A percentile compares a stretch with the other conserved stretches of the same genome.
Conservation (phyloP, 2,113 vertebrate genomes). For the Xiphophorus hellerii region DNA sequence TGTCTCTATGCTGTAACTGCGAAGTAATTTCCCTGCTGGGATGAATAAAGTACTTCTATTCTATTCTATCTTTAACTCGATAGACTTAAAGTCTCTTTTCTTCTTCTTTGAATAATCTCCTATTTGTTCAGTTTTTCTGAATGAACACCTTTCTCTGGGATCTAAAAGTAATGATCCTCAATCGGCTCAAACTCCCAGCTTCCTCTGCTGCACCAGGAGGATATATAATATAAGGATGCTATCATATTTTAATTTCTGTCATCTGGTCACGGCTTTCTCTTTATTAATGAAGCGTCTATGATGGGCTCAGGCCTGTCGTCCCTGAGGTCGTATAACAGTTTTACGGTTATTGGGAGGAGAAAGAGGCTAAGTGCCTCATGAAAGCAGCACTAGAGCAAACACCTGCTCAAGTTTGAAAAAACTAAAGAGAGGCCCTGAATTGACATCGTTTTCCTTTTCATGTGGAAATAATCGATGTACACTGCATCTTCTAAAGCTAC, state of each 20-base stretch:
- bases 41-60: no score
- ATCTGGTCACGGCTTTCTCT: conserved; percentile 26
- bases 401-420: conserved; percentile 47
- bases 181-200: conserved; percentile 49
- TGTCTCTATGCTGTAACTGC: no score
- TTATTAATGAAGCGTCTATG: conserved; percentile 73
- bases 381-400: conserved; percentile 75
- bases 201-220: conserved; percentile 17
- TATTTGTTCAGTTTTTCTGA: no score
- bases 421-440: background rate
- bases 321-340: conserved; percentile 62
- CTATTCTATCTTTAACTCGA: conserved; percentile 12
- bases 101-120: conserved; percentile 23
- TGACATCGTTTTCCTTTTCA: conserved; percentile 10
- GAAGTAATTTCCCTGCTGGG: no score
- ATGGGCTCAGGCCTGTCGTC: conserved; percentile 54
- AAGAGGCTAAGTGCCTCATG: conserved; percentile 67
- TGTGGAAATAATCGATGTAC: conserved; percentile 48
- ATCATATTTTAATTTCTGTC: conserved; percentile 53
- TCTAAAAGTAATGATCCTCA: conserved; percentile 27
- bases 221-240: background rate
- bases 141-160: conserved; percentile 26
- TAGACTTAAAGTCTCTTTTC: conserved; percentile 5
- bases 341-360: conserved; percentile 62
- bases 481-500: conserved; percentile 27